Evolutionary conservation across 2,888 invertebrate genomes (phyloP).

Genomic region (Clistopyga incitator): DNA sequence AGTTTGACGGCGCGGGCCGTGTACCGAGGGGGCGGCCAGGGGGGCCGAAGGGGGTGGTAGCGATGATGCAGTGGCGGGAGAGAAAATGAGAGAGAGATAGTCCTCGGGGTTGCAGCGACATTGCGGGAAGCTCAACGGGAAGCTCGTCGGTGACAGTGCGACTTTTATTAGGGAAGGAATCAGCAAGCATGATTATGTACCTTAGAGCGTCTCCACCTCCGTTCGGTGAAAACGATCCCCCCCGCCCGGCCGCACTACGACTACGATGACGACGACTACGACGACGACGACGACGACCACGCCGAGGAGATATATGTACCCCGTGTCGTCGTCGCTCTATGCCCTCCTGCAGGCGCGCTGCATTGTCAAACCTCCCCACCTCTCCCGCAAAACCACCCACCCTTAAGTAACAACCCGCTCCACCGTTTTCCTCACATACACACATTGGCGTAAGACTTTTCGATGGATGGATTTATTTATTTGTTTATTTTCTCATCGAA

Average conservation of each 20-base stretch:
- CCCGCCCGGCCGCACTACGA: conserved; percentile 51
- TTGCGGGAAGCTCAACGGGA: conserved; percentile 55
- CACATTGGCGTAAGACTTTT: conserved; percentile 75
- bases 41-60: conserved; percentile 62
- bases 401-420: conserved; percentile 70
- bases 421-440: conserved; percentile 71
- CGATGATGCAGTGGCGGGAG: conserved; percentile 62
- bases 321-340: conserved; percentile 65
- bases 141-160: conserved; percentile 78
- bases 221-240: conserved; percentile 53
- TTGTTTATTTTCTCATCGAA: no score
- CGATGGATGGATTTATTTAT: conserved; percentile 15
- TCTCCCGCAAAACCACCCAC: conserved; percentile 53
- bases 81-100: conserved; percentile 30
- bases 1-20: conserved; percentile 53
- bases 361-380: conserved; percentile 61
- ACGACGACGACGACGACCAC: conserved; percentile 60
- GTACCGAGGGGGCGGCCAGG: conserved; percentile 30
- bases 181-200: conserved; percentile 84
- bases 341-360: conserved; percentile 59
- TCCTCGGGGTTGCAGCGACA: conserved; percentile 65
- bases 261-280: conserved; percentile 63
- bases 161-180: conserved; percentile 84
- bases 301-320: conserved; percentile 45
- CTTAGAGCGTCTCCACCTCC: conserved; percentile 80